Evolutionary conservation across 2,797 vertebrate species (phyloP), one percentile per base, ranked within the genome.

Genomic region (Sphenodon punctatus): DNA sequence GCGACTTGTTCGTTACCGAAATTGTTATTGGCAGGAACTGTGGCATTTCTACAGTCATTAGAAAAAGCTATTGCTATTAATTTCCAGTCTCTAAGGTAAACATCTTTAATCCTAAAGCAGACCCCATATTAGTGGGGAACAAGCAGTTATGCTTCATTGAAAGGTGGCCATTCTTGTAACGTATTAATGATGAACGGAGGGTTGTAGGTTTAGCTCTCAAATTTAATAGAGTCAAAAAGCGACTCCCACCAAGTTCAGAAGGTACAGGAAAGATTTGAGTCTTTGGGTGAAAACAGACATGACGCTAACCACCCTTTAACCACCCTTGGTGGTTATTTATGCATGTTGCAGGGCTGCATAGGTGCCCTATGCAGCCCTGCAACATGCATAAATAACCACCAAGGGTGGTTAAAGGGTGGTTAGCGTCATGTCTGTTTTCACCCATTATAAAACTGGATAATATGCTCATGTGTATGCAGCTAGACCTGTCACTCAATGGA

Each of bases 1-100:
- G 85, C 82, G 90, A 87, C 86, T 81, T 85, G 77, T 82, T 92
- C 87, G 53, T 89, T 89, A 70, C 82, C 88, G 78, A 89, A 72
- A 79, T 88, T 92, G 82, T 89, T 91, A 87, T 64, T 91, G 89
- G 75, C 83, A 88, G 86, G 80, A 78, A 56, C 51, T 13, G 59
- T 88, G 82, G 75, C 65, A 59, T 90, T 88, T 89, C 88, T 60
- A 4, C 77, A 80, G 83, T 86, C 77, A 56, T 89, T 84, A 86
- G 86, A 84, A 87, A 90, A 77, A 90, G 63, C 77, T 70, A 75
- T 90, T 75, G 45, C 79, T 88, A 74, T 93, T 86, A 86, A 84
- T 90, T 87, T 89, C 67, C 56, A 67, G 77, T 84, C 78, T 78
- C 80, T 72, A 68, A 84, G 82, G 88, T 68, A 89, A 84, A 48